Conservation (phyloP, 2,797 vertebrate species). For the Poeciliopsis turneri region DNA sequence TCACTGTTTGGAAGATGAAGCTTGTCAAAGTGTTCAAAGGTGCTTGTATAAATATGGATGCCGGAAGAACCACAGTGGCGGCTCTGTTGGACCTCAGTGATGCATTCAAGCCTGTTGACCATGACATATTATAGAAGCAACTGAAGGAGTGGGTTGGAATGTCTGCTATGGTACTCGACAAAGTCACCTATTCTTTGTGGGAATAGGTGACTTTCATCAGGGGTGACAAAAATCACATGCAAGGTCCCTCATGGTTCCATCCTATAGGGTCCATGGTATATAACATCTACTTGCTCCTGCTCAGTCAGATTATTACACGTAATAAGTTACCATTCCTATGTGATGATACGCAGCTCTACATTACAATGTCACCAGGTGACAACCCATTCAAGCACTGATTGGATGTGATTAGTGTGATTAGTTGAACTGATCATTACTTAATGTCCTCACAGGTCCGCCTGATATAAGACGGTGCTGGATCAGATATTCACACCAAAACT, state of each 20-base stretch:
- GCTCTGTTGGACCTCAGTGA: not conserved
- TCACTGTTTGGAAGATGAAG: not conserved
- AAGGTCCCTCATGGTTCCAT: no score
- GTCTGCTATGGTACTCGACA: no score
- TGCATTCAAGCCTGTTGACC: no score
- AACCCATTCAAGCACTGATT: not conserved
- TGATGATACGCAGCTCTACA: not conserved
- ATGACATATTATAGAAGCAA: no score
- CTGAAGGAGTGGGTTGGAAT: no score
- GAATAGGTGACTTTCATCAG: not conserved
- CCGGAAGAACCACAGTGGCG: not conserved
- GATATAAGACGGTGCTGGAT: no score
- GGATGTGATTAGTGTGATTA: not conserved
- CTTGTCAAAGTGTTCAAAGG: not conserved
- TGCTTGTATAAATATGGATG: not conserved
- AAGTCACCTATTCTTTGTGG: not conserved
- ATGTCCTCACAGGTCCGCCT: no score
- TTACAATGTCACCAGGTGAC: not conserved
- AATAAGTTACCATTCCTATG: not conserved
- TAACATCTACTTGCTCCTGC: not conserved
- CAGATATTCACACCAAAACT: no score
- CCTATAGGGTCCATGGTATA: no score
- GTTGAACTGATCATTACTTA: no score
- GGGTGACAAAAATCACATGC: no score
- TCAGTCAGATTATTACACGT: not conserved